These are phyloP conservation scores for Nasua narica DNA, from an alignment of 2,797 vertebrate genomes.

Conservation along the genomic window DNA sequence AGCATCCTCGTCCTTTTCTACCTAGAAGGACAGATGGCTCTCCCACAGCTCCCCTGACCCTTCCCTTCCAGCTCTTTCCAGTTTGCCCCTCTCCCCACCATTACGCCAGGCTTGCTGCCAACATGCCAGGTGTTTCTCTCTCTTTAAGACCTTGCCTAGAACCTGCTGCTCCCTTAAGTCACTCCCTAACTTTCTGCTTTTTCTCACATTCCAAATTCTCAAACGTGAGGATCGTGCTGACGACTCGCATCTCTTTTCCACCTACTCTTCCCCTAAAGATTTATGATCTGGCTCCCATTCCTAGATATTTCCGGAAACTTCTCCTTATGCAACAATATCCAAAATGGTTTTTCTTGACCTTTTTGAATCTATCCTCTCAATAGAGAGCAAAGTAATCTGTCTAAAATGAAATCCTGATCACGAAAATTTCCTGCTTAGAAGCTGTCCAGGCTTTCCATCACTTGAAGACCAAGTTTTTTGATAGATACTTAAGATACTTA, in stretches of 20 bases:
- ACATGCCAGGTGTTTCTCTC: accelerated
- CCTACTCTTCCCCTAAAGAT: neutral
- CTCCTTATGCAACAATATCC: neutral
- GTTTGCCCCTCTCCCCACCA: neutral
- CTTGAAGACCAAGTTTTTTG: neutral
- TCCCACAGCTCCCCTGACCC: neutral
- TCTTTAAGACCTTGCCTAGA: neutral
- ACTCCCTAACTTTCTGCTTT: neutral
- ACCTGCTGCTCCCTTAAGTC: neutral
- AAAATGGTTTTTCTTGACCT: neutral
- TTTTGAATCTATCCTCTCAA: neutral
- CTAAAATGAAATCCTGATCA: neutral
- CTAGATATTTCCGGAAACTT: neutral
- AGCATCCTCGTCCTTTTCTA: neutral
- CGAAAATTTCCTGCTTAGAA: neutral
- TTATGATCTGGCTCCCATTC: neutral
- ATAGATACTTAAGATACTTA: too few relatives aligned
- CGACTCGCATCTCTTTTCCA: neutral
- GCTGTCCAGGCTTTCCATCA: neutral
- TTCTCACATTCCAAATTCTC: neutral
- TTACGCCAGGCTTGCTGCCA: neutral
- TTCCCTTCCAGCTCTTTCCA: neutral
- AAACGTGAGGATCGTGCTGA: neutral
- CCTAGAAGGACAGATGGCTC: neutral
- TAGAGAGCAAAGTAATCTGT: neutral